Percentiles rank a stretch among this genome's conserved stretches.
Conservation (phyloP, 2,888 invertebrate genomes). For the Thecocarcelia acutangulata region DNA sequence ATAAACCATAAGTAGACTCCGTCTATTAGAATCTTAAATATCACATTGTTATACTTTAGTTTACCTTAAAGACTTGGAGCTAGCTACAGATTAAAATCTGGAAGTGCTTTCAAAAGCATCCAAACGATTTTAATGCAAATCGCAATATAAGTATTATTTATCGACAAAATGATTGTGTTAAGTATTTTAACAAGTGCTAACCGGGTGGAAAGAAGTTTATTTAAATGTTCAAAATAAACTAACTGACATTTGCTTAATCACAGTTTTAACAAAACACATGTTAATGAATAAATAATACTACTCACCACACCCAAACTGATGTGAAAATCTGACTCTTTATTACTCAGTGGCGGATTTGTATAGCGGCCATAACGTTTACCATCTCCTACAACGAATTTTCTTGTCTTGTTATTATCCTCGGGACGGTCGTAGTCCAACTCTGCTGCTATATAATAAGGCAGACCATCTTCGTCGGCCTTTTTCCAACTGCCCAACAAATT, state of each 20-base stretch:
- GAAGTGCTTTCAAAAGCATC: no score
- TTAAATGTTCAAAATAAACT: background rate
- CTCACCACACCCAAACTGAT: slow-evolving; percentile 88
- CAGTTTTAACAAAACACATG: background rate
- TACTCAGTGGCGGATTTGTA: slow-evolving; percentile 87
- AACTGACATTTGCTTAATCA: background rate
- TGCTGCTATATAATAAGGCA: slow-evolving; percentile 91
- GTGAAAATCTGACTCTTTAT: slow-evolving; percentile 84
- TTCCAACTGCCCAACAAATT: slow-evolving; percentile 85
- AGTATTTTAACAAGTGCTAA: no score
- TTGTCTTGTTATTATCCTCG: slow-evolving; percentile 82
- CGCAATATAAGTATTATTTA: no score
- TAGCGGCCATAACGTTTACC: slow-evolving; percentile 87
- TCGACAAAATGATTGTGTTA: no score
- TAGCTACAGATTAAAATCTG: no score
- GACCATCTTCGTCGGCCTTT: slow-evolving; percentile 85
- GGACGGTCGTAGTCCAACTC: slow-evolving; percentile 85
- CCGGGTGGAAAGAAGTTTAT: no score
- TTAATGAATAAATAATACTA: slow-evolving; percentile 45
- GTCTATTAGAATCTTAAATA: no score
- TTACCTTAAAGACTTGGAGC: no score
- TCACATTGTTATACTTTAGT: no score
- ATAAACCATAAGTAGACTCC: no score
- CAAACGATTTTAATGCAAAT: no score
- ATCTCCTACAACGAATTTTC: slow-evolving; percentile 90